A percentile compares a stretch with the other conserved stretches of the same genome.
phyloP scores from a whole-genome alignment of 2,888 invertebrate species.

The Archips crataeganus region DNA sequence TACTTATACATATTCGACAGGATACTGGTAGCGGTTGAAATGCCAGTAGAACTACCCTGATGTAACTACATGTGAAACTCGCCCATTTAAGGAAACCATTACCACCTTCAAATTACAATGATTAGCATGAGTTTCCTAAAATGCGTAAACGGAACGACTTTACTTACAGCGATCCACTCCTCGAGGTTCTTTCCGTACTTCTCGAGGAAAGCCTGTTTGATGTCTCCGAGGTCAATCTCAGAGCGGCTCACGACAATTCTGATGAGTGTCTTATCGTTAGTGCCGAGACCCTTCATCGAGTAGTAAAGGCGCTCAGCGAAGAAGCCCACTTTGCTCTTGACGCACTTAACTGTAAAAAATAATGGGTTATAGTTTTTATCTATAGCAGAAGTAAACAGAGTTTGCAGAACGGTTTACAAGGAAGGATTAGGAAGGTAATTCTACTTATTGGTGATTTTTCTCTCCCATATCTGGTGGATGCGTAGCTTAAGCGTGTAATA shows the following conservation, averaged over 20 bases:
- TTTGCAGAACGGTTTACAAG: background rate
- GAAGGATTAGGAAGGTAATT: background rate
- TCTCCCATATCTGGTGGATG: too few relatives aligned
- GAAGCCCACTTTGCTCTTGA: conserved; percentile 95
- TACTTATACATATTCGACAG: too few relatives aligned
- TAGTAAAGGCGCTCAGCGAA: conserved; percentile 96
- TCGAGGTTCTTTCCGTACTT: conserved; percentile 93
- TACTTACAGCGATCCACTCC: conserved; percentile 93
- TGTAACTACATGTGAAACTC: background rate
- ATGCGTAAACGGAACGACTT: conserved; percentile 23
- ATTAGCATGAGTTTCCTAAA: conserved; percentile 25
- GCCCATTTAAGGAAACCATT: conserved; percentile 14
- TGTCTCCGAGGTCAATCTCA: conserved; percentile 96
- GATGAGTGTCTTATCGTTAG: conserved; percentile 96
- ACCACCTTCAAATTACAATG: conserved; percentile 29
- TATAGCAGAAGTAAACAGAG: background rate
- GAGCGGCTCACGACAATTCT: conserved; percentile 96
- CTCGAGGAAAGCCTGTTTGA: conserved; percentile 95
- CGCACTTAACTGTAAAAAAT: conserved; percentile 90
- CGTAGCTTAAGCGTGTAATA: too few relatives aligned
- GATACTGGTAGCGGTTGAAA: too few relatives aligned
- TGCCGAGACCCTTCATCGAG: conserved; percentile 95
- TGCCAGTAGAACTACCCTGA: too few relatives aligned
- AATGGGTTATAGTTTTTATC: background rate
- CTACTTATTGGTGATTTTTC: too few relatives aligned